These are phyloP conservation scores for Calcarius ornatus DNA, from an alignment of 2,113 vertebrate genomes.

Conservation along the genomic window DNA sequence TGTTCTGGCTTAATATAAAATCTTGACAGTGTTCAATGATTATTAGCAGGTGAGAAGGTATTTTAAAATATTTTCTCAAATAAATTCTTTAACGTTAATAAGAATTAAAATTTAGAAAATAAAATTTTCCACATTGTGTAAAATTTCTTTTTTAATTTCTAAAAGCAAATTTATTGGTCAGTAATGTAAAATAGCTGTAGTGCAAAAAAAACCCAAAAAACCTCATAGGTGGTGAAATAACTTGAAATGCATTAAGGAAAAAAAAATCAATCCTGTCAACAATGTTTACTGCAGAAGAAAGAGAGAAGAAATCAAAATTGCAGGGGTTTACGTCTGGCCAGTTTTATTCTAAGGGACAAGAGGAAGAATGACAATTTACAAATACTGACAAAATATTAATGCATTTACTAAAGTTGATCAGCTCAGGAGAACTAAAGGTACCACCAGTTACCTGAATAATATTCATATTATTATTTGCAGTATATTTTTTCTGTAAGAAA, in stretches of 20 bases:
- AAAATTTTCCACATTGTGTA: neutral
- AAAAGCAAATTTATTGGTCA: neutral
- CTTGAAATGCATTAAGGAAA: neutral
- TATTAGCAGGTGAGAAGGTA: fast-evolving
- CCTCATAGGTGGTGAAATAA: neutral
- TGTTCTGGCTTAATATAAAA: neutral
- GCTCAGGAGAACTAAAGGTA: neutral
- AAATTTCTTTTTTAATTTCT: neutral
- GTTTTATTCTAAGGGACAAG: neutral
- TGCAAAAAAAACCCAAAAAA: neutral
- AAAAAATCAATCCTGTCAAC: neutral
- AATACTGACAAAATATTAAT: neutral
- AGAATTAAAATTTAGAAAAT: neutral
- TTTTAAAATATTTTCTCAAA: neutral
- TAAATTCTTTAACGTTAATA: fast-evolving
- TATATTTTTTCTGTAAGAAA: neutral
- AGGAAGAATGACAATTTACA: neutral
- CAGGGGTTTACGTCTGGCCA: neutral
- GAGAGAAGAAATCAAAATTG: neutral
- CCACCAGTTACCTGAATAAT: neutral
- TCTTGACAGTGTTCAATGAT: neutral
- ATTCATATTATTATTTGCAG: neutral
- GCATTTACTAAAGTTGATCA: neutral
- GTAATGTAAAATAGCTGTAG: neutral
- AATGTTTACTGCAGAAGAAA: neutral